Evolutionary conservation across 2,888 invertebrate genomes (phyloP).

Genomic region (Scaptomyza caliginosa): DNA sequence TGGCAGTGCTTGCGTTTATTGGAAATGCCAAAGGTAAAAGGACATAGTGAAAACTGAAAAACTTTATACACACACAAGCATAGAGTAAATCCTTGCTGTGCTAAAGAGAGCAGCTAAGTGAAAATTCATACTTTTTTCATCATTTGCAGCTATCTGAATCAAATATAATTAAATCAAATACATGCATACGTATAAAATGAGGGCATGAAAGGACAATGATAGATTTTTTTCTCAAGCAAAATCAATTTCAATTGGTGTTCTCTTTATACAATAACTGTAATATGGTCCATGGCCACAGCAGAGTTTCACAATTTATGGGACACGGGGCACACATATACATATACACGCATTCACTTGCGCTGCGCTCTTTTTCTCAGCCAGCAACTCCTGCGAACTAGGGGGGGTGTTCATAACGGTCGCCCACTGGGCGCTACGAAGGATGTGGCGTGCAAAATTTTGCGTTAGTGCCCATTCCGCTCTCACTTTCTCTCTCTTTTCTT

Average conservation of each 20-base stretch:
- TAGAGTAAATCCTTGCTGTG: constrained; percentile 54
- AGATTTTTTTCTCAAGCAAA: constrained; percentile 48
- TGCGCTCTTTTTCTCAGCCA: constrained; percentile 66
- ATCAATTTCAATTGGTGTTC: constrained; percentile 65
- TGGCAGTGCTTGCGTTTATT: constrained; percentile 81
- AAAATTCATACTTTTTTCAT: constrained; percentile 41
- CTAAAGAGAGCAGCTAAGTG: constrained; percentile 51
- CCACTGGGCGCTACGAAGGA: constrained; percentile 59
- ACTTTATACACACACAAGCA: constrained; percentile 63
- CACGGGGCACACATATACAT: constrained; percentile 56
- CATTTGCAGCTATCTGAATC: background rate
- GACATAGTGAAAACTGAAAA: constrained; percentile 57
- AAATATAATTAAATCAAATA: constrained; percentile 6
- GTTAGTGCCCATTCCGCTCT: constrained; percentile 46
- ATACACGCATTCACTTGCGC: constrained; percentile 43
- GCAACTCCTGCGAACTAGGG: constrained; percentile 60
- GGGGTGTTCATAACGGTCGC: constrained; percentile 43
- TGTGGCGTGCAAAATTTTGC: constrained; percentile 73
- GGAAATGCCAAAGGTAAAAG: constrained; percentile 83
- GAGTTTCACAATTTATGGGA: constrained; percentile 73
- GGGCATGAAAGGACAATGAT: constrained; percentile 9
- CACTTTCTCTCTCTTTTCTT: constrained; percentile 14
- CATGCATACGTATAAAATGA: constrained; percentile 4
- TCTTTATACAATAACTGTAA: constrained; percentile 66
- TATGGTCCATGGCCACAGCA: constrained; percentile 76